Percentiles rank a stretch among this genome's conserved stretches.
These are phyloP conservation scores for Onychostoma macrolepis DNA, from an alignment of 2,113 vertebrate genomes.

Conservation along the genomic window DNA sequence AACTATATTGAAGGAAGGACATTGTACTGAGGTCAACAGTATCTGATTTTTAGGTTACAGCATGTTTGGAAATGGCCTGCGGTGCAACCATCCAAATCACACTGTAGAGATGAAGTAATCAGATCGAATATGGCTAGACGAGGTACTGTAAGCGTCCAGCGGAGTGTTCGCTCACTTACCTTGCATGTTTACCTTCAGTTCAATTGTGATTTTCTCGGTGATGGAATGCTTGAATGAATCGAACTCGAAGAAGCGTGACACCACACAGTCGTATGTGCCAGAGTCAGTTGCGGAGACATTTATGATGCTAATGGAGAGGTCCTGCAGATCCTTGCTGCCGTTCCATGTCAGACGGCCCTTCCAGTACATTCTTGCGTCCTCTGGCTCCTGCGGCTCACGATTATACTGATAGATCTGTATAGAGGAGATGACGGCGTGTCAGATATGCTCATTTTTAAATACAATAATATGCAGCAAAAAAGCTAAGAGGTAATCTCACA, in stretches of 20 bases:
- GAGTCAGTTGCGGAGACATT: slow-evolving; percentile 86
- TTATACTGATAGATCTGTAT: slow-evolving; percentile 84
- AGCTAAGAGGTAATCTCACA: slow-evolving; percentile 71
- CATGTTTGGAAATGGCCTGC: neutral
- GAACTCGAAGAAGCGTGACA: slow-evolving; percentile 84
- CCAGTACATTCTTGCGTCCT: slow-evolving; percentile 72
- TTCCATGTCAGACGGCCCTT: slow-evolving; percentile 85
- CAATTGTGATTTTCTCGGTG: slow-evolving; percentile 72
- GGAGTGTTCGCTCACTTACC: slow-evolving; percentile 71
- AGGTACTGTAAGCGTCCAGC: neutral
- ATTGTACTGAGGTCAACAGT: neutral
- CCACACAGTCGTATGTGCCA: slow-evolving; percentile 84
- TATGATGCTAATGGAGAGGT: slow-evolving; percentile 86
- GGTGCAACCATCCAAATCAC: slow-evolving; percentile 5
- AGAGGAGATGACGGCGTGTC: neutral
- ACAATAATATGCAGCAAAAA: neutral
- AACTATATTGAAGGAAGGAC: slow-evolving; percentile 36
- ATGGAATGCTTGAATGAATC: slow-evolving; percentile 80
- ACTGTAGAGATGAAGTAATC: neutral
- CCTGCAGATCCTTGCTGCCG: slow-evolving; percentile 92
- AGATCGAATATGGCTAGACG: neutral
- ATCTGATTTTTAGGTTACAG: neutral
- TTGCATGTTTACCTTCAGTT: slow-evolving; percentile 82
- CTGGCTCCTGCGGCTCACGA: slow-evolving; percentile 51
- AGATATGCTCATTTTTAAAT: neutral